A percentile compares a stretch with the other conserved stretches of the same genome.
phyloP scores from a whole-genome alignment of 2,113 vertebrate genomes.

The Athene noctua region DNA sequence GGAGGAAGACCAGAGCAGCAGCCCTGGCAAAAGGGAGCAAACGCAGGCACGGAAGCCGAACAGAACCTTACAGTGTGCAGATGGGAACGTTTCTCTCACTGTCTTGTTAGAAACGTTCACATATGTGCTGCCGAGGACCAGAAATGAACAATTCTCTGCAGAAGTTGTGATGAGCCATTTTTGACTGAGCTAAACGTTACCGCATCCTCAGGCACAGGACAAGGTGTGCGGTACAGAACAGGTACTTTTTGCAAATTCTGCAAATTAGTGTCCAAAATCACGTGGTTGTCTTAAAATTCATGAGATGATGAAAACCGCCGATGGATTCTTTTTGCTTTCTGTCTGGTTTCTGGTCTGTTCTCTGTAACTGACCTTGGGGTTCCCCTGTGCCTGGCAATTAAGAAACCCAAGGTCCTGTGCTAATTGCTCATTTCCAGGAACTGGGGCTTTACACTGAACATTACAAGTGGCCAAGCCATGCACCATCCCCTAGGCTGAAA shows the following conservation, averaged over 20 bases:
- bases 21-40: not conserved
- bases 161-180: not conserved
- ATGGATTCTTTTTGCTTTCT: not conserved
- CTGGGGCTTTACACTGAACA: not conserved
- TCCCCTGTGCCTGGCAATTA: not conserved
- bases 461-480: not conserved
- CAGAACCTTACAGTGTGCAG: not conserved
- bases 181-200: fast-evolving
- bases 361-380: not conserved
- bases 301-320: not conserved
- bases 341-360: not conserved
- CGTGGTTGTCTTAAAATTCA: not conserved
- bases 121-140: fast-evolving
- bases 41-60: not conserved
- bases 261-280: not conserved
- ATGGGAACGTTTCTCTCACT: not conserved
- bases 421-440: not conserved
- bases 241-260: not conserved
- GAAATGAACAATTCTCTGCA: not conserved
- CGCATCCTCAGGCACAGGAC: not conserved
- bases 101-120: fast-evolving
- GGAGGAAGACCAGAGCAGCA: not conserved
- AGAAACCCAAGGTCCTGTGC: not conserved
- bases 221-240: fast-evolving
- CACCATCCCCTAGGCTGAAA: not conserved